A percentile compares a stretch with the other conserved stretches of the same genome.
Evolutionary conservation across 2,113 vertebrate genomes (phyloP).

Genomic region (Bubalus kerabau): DNA sequence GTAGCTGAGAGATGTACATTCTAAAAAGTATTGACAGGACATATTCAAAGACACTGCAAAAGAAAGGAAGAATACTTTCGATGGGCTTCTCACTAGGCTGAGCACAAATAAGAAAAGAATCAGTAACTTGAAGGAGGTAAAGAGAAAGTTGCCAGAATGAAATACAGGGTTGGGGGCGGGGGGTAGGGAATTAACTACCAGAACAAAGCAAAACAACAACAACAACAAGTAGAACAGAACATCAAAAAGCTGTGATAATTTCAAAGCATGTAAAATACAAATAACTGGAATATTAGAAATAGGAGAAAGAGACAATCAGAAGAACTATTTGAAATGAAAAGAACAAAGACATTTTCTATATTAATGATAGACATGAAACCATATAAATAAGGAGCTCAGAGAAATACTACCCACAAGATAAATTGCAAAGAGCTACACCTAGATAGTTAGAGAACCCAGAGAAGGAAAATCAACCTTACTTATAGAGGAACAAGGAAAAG

Average conservation of each 20-base stretch:
- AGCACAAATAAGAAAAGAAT: background rate
- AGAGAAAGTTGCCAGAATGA: background rate
- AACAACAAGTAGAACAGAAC: background rate
- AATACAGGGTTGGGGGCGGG: background rate
- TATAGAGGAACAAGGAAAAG: background rate
- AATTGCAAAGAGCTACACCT: background rate
- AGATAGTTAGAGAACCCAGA: background rate
- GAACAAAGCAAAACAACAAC: background rate
- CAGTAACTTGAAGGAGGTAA: background rate
- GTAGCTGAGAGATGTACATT: background rate
- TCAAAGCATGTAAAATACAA: background rate
- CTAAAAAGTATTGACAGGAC: background rate
- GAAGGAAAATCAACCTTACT: background rate
- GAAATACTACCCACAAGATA: background rate
- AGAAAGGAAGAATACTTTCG: background rate
- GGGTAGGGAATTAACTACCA: background rate
- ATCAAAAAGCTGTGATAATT: background rate
- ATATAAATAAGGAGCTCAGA: background rate
- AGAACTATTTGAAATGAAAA: background rate
- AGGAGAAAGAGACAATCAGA: background rate
- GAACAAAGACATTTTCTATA: background rate
- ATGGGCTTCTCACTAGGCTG: background rate
- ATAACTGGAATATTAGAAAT: background rate
- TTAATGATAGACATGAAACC: background rate
- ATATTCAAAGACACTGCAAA: background rate